Conservation (phyloP, 2,888 invertebrate genomes). For the Dicyrtomina minuta region DNA sequence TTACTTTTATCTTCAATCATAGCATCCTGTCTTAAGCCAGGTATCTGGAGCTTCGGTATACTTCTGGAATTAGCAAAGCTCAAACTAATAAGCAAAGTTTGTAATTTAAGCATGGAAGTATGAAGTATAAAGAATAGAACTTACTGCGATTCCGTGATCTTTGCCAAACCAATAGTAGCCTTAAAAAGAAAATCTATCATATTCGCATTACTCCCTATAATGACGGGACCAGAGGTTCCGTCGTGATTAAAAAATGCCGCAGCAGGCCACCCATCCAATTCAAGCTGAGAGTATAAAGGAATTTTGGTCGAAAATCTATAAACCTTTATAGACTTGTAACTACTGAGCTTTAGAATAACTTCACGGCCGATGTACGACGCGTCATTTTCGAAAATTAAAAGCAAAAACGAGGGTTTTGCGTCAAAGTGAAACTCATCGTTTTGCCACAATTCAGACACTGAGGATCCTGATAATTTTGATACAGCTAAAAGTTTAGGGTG, state of each 20-base stretch:
- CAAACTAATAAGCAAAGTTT: too few species aligned
- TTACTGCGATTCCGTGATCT: constrained; percentile 10
- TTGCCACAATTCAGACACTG: constrained; percentile 58
- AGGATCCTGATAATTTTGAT: neutral
- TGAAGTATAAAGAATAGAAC: neutral
- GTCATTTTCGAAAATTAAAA: constrained; percentile 34
- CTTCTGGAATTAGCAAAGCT: too few species aligned
- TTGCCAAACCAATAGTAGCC: constrained; percentile 6
- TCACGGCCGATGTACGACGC: constrained; percentile 65
- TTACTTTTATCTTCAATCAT: neutral
- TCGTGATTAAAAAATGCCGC: constrained; percentile 41
- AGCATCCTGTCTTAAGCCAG: neutral
- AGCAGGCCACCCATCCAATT: constrained; percentile 49
- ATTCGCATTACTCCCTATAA: constrained; percentile 40
- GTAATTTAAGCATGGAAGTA: neutral
- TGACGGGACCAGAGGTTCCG: constrained; percentile 31
- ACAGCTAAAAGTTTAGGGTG: constrained; percentile 38
- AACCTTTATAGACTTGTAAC: constrained; percentile 34
- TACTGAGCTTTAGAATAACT: constrained; percentile 61
- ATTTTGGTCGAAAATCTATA: constrained; percentile 43
- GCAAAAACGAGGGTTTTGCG: constrained; percentile 18
- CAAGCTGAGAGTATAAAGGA: constrained; percentile 36
- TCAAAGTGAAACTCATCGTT: constrained; percentile 55
- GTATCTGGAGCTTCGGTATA: neutral
- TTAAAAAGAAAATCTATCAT: constrained; percentile 33